Conservation (phyloP, 2,888 invertebrate species). For the Atherix ibis region DNA sequence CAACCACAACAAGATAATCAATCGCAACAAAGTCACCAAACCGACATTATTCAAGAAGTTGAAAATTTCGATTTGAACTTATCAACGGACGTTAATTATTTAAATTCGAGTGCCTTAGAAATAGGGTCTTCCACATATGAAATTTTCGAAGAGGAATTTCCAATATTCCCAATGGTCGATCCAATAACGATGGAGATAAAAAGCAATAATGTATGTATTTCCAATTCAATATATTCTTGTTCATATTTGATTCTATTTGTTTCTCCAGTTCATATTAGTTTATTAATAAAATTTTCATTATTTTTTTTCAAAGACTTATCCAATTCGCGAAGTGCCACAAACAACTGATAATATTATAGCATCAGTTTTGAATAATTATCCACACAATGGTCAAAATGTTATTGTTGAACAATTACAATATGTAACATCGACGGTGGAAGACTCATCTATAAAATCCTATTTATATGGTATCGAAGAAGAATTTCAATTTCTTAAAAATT, state of each 20-base stretch:
- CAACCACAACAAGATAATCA: no score
- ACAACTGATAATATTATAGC: constrained; percentile 10
- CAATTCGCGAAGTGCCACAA: constrained; percentile 7
- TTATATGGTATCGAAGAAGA: constrained; percentile 23
- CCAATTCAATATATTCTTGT: not conserved
- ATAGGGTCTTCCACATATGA: constrained; percentile 7
- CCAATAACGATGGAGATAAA: constrained; percentile 6
- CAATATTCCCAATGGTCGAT: constrained; percentile 6
- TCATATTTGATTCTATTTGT: not conserved
- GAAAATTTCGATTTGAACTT: constrained; percentile 3
- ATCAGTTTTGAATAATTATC: constrained; percentile 6
- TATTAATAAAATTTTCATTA: not conserved
- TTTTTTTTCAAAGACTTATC: constrained; percentile 4
- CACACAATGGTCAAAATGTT: constrained; percentile 15
- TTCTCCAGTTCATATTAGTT: not conserved
- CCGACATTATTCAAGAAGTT: no score
- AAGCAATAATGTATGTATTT: not conserved
- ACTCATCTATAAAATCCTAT: constrained; percentile 3
- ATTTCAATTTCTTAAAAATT: constrained; percentile 21
- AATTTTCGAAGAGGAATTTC: constrained; percentile 5
- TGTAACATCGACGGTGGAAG: not conserved
- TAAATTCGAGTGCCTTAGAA: constrained; percentile 4
- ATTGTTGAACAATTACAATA: constrained; percentile 13
- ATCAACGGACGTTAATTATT: constrained; percentile 3
- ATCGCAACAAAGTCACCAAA: not conserved